A percentile compares a stretch with the other conserved stretches of the same genome.
Conservation (phyloP, 2,888 invertebrate genomes). For the Epinotia nisella region DNA sequence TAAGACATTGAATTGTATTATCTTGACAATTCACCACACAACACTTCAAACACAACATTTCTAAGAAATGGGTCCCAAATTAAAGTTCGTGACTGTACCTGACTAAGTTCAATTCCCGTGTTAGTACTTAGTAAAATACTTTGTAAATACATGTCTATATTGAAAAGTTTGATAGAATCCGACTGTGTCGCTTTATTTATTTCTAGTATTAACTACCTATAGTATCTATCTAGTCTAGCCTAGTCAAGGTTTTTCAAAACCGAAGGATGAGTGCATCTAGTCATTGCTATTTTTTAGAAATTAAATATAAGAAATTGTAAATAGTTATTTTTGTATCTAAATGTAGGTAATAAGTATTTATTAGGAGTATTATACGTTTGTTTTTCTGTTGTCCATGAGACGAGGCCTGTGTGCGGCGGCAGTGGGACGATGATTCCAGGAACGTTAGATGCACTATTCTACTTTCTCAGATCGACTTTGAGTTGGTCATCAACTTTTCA, state of each 20-base stretch:
- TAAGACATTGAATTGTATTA: no score
- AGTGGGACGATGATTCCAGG: background rate
- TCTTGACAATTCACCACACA: no score
- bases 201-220: conserved; percentile 40
- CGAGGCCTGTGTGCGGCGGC: background rate
- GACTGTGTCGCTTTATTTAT: conserved; percentile 49
- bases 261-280: conserved; percentile 73
- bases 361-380: background rate
- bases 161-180: conserved; percentile 49
- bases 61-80: no score
- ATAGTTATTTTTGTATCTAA: conserved; percentile 51
- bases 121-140: conserved; percentile 3
- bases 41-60: no score
- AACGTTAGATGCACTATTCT: background rate
- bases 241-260: conserved; percentile 45
- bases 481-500: no score
- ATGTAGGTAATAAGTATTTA: conserved; percentile 25
- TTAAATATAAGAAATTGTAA: conserved; percentile 49
- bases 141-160: conserved; percentile 26
- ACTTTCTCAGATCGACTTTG: background rate
- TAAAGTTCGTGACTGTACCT: no score
- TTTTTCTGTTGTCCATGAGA: background rate
- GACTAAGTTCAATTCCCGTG: background rate
- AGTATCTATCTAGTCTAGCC: conserved; percentile 45
- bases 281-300: conserved; percentile 60